Evolutionary conservation across 2,113 vertebrate species (phyloP).

Genomic region (Megatriorchis doriae): DNA sequence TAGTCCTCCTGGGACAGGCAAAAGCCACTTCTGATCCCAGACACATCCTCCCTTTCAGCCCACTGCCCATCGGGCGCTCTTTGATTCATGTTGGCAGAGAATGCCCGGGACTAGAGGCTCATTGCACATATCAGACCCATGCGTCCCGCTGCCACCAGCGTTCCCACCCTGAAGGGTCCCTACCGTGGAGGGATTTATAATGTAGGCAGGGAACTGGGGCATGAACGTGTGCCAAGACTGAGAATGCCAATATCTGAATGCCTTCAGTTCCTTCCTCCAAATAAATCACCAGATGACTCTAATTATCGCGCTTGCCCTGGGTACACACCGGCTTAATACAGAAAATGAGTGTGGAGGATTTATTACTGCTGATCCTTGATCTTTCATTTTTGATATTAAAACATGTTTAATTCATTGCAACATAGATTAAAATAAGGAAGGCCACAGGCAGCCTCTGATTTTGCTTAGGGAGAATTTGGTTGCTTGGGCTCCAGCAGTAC

Average conservation of each 20-base stretch:
- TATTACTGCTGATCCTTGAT: slow-evolving; percentile 39
- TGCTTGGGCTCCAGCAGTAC: neutral
- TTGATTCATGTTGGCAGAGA: neutral
- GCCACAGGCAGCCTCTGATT: neutral
- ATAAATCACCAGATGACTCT: slow-evolving; percentile 21
- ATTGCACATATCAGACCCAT: accelerated
- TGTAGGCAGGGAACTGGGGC: neutral
- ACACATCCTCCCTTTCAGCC: neutral
- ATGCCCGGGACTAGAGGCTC: accelerated
- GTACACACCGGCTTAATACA: slow-evolving; percentile 30
- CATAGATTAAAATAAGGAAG: slow-evolving; percentile 37
- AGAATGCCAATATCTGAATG: neutral
- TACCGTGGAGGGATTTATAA: accelerated
- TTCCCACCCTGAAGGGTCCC: neutral
- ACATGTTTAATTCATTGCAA: slow-evolving; percentile 69
- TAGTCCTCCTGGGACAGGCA: neutral
- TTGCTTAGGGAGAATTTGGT: neutral
- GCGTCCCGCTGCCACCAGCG: accelerated
- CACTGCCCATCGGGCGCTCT: accelerated
- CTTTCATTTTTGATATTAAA: slow-evolving; percentile 40
- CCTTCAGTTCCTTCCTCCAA: neutral
- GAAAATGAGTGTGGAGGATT: slow-evolving; percentile 44
- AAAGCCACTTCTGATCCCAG: neutral
- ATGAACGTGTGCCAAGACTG: neutral
- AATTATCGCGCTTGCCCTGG: slow-evolving; percentile 51